Conservation (phyloP, 2,797 vertebrate species). For the Amniataba percoides region DNA sequence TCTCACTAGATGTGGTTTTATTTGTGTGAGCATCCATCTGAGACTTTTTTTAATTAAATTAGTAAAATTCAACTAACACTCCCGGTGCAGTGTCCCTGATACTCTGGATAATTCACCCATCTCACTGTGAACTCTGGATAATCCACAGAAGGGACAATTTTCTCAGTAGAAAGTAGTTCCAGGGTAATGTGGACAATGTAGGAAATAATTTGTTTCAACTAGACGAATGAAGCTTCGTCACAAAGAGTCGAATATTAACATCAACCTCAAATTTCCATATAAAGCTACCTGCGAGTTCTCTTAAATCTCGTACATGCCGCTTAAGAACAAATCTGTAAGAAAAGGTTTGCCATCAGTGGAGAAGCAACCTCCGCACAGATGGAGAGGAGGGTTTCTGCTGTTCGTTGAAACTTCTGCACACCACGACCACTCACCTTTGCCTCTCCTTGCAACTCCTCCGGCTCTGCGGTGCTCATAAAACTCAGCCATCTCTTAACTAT, state of each 20-base stretch:
- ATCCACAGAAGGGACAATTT: no score
- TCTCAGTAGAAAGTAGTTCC: no score
- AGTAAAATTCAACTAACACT: background rate
- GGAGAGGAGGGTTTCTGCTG: constrained; percentile 27
- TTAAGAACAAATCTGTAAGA: background rate
- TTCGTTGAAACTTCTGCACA: constrained; percentile 71
- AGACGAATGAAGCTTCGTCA: background rate
- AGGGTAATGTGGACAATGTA: background rate
- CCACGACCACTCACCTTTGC: constrained; percentile 55
- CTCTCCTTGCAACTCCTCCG: constrained; percentile 66
- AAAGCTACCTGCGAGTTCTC: background rate
- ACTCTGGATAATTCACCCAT: background rate
- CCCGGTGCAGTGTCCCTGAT: background rate
- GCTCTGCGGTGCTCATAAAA: constrained; percentile 56
- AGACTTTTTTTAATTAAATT: background rate
- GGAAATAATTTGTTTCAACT: background rate
- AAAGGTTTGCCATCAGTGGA: background rate
- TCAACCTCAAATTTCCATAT: background rate
- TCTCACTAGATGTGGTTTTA: constrained; percentile 17
- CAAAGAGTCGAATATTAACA: background rate
- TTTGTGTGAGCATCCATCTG: background rate
- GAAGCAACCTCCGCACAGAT: background rate
- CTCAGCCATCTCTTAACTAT: constrained; percentile 68
- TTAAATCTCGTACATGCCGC: background rate
- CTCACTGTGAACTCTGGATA: background rate